These are phyloP conservation scores for Troides oblongomaculatus DNA, from an alignment of 2,888 invertebrate genomes.

Conservation along the genomic window DNA sequence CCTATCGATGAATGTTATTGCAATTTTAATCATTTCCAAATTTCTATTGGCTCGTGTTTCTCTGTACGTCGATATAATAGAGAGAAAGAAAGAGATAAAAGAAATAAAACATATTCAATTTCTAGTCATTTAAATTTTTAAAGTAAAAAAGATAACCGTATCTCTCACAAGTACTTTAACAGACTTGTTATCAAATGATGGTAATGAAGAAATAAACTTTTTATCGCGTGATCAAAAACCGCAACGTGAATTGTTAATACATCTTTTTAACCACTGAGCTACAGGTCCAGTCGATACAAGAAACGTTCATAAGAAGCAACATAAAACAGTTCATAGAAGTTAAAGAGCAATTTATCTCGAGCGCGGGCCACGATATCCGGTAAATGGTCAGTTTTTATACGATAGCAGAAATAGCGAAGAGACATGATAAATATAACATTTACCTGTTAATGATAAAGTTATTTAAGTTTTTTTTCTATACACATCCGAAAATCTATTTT, in stretches of 20 bases:
- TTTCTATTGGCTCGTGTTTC: too few relatives aligned
- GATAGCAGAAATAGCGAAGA: not conserved
- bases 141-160: too few relatives aligned
- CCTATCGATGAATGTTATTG: too few relatives aligned
- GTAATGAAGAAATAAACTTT: not conserved
- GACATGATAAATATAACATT: not conserved
- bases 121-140: too few relatives aligned
- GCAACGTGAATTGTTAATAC: not conserved
- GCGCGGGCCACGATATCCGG: slow-evolving; percentile 6
- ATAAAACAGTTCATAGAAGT: slow-evolving; percentile 1
- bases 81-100: too few relatives aligned
- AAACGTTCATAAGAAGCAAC: not conserved
- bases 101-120: too few relatives aligned
- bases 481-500: not conserved
- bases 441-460: not conserved
- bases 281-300: not conserved
- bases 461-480: not conserved
- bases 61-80: too few relatives aligned
- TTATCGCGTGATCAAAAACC: not conserved
- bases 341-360: slow-evolving; percentile 8
- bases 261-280: not conserved
- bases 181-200: too few relatives aligned
- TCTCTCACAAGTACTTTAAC: too few relatives aligned
- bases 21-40: too few relatives aligned
- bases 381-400: slow-evolving; percentile 5